Evolutionary conservation across 2,113 vertebrate genomes (phyloP), one percentile per base, ranked within the genome.

Genomic region (Irena cyanogastra): DNA sequence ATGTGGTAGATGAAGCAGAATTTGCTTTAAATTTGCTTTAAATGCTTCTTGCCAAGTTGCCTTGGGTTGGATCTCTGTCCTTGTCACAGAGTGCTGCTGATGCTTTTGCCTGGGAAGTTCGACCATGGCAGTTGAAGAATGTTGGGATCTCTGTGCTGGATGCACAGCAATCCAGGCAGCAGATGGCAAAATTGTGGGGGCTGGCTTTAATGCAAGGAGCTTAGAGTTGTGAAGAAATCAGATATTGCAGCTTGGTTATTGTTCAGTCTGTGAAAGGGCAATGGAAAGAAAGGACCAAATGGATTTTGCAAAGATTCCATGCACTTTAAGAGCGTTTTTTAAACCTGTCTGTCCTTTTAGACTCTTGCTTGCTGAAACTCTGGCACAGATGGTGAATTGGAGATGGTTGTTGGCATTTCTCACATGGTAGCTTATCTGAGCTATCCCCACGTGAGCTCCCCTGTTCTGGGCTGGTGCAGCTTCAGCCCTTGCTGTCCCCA

Each of bases 151-250:
- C 71, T n/a, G 41, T 65, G 74, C 76, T 74, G 87, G 91, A 18
- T 57, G 49, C 47, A 16, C 0, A 1, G 68, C 80, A 74, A n/a
- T 65, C 50, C 13, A 87, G 63, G 76, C 79, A 78, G 35, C 87
- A 95, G 95, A 89, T 94, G 87, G 94, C 86, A 91, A 84, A 87
- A 76, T 95, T 86, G 84, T 92, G 83, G 69, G 95, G 87, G 87
- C 77, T 93, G 86, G 39, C 88, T 90, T 85, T 30, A 93, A 42
- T 59, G 88, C 54, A 45, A 22, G 9, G 63, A 92, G 71, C 59
- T 74, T 77, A 81, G 59, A 50, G 61, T 90, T 0, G 8, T 61
- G 83, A 61, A 92, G 45, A 81, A 94, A 90, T 85, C 12, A 90
- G 80, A 39, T 37, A 11, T 0, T 74, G 83, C 71, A 72, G 66